Base-by-base conservation (phyloP, 2,113 vertebrate species). In the Microcebus griseorufus region DNA sequence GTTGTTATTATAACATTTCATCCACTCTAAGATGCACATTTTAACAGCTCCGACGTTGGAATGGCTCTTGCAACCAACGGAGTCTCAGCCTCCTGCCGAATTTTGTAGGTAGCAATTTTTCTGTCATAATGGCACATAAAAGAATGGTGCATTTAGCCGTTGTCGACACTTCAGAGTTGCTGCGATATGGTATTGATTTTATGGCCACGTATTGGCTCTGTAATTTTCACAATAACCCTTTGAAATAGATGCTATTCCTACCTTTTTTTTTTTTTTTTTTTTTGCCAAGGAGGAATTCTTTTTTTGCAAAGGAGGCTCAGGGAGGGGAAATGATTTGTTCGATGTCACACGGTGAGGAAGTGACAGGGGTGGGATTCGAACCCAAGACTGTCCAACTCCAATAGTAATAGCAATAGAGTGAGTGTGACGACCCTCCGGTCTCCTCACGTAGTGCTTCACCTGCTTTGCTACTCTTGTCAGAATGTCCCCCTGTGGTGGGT, bases 181-280 rank as follows among this genome's bases (percentile, higher is more conserved):
- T 4, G 2, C n/a, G 6, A 16, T 1, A 2, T 5, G 34, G 20
- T 14, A 0, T 1, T 37, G 11, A 17, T 53, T 79, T 64, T 80
- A 79, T 22, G 48, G 22, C n/a, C 3, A 1, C 3, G 53, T 53
- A 9, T 51, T 69, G n/a, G 64, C 29, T 3, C 45, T 76, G 53
- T 60, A 29, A n/a, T 45, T 45, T 53, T 82, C 20, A 7, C 4
- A 51, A 3, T 45, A 39, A 11, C n/a, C 4, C 10, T 75, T 53
- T 9, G 37, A 58, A 17, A 53, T 7, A 32, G 13, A 27, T 17
- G 6, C 18, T 29, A 5, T 11, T 48, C 48, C 69, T 42, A 22
- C 23, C 45, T 34, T 8, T 67, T 53, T 23, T 62, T 64, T 64
- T 87, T n/a, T n/a, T n/a, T 62, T 62, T 93, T 53, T 23, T 62